Base-by-base conservation (phyloP, 2,888 invertebrate species). In the Chrysomela aeneicollis region DNA sequence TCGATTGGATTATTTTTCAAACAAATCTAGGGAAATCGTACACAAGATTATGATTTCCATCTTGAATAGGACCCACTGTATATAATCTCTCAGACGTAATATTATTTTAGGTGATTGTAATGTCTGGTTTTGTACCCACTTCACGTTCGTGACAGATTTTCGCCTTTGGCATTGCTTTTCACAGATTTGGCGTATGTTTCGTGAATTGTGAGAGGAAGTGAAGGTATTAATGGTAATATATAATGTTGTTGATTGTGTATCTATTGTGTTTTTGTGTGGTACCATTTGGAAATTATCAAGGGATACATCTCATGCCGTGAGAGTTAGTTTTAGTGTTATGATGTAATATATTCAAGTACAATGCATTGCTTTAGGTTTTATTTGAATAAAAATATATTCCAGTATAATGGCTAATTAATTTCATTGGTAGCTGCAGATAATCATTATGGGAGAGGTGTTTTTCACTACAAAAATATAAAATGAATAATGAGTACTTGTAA, bases 341-440 rank as follows among this genome's bases (percentile, higher is more conserved):
- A 52, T 60, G 58, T 63, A 63, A 59, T 50, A 47, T 66, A 63
- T 58, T 61, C 26, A 59, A 67, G 51, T 66, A 54, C 58, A 63
- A 59, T 67, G 63, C 63, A 63, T 58, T 50, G 53, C 66, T 61
- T 67, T 63, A 63, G 66, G 61, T 47, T 59, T 61, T 61, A 65
- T 51, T 63, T 51, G 59, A 67, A 67, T 63, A 67, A 63, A 67
- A 53, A 42, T 62, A 61, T 61, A 61, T 61, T 61, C 61, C 46
- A 12, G 46, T 21, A 54, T 26, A 26, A 26, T 6, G 26, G 6
- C 26, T 26, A 26, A 5, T 26, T n/a, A n/a, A n/a, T 26, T 26
- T 6, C 3, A 26, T 26, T 26, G 4, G 26, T 5, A 26, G 3
- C 26, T 26, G 26, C 26, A 26, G 26, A 26, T 5, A 26, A 26